phyloP scores from a whole-genome alignment of 2,797 vertebrate species.

The Gadopsis marmoratus region DNA sequence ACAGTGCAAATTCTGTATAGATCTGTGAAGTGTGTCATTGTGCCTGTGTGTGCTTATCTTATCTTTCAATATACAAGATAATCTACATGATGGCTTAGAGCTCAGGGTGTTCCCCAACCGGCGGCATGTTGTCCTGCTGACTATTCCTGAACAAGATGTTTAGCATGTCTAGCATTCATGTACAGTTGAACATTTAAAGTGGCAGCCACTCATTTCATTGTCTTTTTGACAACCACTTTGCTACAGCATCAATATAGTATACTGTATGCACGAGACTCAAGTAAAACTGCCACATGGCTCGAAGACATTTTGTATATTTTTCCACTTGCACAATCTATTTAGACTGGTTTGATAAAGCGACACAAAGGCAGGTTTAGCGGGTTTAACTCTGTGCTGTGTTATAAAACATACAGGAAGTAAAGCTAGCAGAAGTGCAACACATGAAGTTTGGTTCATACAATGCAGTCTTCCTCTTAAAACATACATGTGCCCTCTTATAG shows the following conservation, averaged over 20 bases:
- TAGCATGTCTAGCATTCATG: not conserved
- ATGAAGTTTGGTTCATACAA: not conserved
- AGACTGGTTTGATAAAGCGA: not conserved
- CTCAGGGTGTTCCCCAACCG: not conserved
- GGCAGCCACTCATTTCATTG: not conserved
- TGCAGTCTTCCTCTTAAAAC: not conserved
- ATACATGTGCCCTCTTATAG: not conserved
- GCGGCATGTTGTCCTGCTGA: constrained; percentile 1
- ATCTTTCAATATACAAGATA: constrained; percentile 4
- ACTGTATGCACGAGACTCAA: not conserved
- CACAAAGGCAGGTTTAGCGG: not conserved
- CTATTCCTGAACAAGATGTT: constrained; percentile 11
- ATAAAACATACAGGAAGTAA: not conserved
- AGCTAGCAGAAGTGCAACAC: not conserved
- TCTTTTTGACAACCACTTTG: not conserved
- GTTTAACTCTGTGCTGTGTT: not conserved
- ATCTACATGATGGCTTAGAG: constrained; percentile 2
- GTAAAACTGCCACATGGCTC: not conserved
- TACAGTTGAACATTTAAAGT: constrained; percentile 1
- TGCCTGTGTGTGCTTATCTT: constrained; percentile 12
- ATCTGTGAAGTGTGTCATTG: not conserved
- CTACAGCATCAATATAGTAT: not conserved
- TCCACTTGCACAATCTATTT: not conserved
- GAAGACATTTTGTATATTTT: not conserved
- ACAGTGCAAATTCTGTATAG: constrained; percentile 20